Base-by-base conservation (phyloP, 2,113 vertebrate genomes). In the Elanus axillaris region DNA sequence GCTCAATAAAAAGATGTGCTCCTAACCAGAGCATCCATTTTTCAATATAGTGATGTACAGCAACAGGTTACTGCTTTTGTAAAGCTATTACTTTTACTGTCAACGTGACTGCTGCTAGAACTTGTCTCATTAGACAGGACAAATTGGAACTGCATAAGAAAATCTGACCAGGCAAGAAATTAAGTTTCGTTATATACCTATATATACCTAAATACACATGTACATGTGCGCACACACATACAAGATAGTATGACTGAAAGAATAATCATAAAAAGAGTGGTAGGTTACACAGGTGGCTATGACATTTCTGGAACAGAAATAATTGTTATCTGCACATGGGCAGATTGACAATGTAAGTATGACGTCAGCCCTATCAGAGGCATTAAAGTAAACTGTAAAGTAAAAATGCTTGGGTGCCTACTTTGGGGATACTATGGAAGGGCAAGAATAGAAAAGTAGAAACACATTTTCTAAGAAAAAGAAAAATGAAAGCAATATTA, bases 11-110 rank as follows among this genome's bases (percentile, higher is more conserved):
- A 98, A 97, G 96, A 98, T 97, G 96, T 96, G 90, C 91, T 96
- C 67, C 74, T 86, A 97, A 97, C 92, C 75, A 94, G 36, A 68
- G 83, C 72, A 96, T 93, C 95, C 96, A 97, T 98, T 98, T 98
- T 98, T 98, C 98, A 98, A 91, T 95, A 96, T 29, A 97, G 86
- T 83, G 96, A 92, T 90, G 94, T 95, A 64, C 94, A 93, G 85
- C 96, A 97, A 98, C 91, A 98, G 93, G 96, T 98, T 98, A 86
- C 97, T 94, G 88, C 90, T 98, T 97, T 96, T 97, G 97, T 97
- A 98, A 97, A 98, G 96, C 97, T 97, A 98, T 98, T 98, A 98
- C 82, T 98, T 98, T 97, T 97, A 96, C 97, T 98, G 98, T 98
- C 98, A 98, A 93, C 74, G 55, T 81, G 92, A 96, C 94, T 98